Percentiles rank a stretch among this genome's conserved stretches.
phyloP scores from a whole-genome alignment of 37 sponge, comb jelly and placozoan genomes.

The Dysidea cf. avara region DNA sequence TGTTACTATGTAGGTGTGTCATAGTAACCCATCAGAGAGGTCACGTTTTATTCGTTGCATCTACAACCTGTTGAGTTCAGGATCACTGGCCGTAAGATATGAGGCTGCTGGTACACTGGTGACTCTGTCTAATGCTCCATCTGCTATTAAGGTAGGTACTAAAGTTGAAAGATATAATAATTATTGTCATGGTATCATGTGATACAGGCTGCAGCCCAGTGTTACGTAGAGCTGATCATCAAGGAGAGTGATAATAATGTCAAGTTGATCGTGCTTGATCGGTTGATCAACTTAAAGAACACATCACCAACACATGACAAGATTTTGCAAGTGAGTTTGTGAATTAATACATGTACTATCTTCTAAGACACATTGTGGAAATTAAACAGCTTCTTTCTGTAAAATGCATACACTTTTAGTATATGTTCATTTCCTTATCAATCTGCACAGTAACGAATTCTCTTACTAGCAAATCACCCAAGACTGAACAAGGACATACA shows the following conservation, averaged over 20 bases:
- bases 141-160: conserved; percentile 86
- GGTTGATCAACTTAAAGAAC: conserved; percentile 71
- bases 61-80: conserved; percentile 93
- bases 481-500: too few relatives aligned
- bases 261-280: conserved; percentile 96
- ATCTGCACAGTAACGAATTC: too few relatives aligned
- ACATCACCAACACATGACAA: conserved; percentile 69
- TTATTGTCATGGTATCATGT: neutral
- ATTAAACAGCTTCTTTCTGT: too few relatives aligned
- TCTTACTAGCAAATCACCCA: too few relatives aligned
- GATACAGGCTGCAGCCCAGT: conserved; percentile 91
- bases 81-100: conserved; percentile 91
- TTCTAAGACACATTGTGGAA: too few relatives aligned
- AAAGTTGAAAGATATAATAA: neutral
- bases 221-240: conserved; percentile 96
- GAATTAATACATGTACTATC: too few relatives aligned
- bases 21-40: conserved; percentile 86
- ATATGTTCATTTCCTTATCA: too few relatives aligned
- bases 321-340: conserved; percentile 68
- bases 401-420: too few relatives aligned
- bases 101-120: conserved; percentile 97
- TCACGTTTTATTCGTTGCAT: conserved; percentile 94
- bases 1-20: conserved; percentile 74
- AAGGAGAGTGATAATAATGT: conserved; percentile 99
- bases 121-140: conserved; percentile 94